phyloP scores from a whole-genome alignment of 2,888 invertebrate genomes.

The Himalopsyche kuldschensis region DNA sequence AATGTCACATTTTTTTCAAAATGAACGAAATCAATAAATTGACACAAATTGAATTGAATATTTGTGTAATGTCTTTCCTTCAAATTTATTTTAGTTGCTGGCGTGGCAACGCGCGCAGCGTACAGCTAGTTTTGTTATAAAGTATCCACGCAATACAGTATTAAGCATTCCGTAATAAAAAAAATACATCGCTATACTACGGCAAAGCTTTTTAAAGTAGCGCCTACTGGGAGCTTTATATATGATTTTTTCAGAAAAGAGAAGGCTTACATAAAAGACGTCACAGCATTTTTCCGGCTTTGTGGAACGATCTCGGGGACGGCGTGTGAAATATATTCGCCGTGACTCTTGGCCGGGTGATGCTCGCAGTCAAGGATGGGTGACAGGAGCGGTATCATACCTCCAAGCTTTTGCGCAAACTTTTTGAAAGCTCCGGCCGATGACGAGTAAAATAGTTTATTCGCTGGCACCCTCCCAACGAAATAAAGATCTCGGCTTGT shows the following conservation, averaged over 20 bases:
- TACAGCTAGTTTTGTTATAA: too few species aligned
- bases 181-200: too few species aligned
- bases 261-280: background rate
- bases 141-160: too few species aligned
- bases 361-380: background rate
- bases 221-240: background rate
- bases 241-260: background rate
- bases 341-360: background rate
- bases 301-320: background rate
- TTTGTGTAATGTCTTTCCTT: too few species aligned
- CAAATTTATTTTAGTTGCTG: too few species aligned
- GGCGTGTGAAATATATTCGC: background rate
- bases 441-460: background rate
- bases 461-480: background rate
- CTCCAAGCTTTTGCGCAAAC: background rate
- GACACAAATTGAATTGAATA: too few species aligned
- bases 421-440: background rate
- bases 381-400: background rate
- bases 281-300: background rate
- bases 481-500: background rate
- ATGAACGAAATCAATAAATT: too few species aligned
- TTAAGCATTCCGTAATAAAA: too few species aligned
- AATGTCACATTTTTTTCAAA: too few species aligned
- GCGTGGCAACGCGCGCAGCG: too few species aligned
- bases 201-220: background rate